Percentiles rank a stretch among this genome's conserved stretches.
Evolutionary conservation across 2,797 vertebrate species (phyloP).

Genomic region (Toxotes lorentzi): DNA sequence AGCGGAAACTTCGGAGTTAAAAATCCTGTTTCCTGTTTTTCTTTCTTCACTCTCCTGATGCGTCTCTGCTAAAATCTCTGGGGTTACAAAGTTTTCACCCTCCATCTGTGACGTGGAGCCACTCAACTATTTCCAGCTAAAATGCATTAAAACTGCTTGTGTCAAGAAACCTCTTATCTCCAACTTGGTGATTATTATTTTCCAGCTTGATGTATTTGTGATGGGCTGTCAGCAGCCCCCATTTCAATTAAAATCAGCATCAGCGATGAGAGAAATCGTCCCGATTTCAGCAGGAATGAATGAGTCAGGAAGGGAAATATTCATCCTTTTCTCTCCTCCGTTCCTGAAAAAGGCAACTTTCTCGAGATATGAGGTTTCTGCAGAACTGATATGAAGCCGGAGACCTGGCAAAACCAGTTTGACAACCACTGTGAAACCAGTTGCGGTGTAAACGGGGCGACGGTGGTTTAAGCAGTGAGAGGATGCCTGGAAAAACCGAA

Average conservation of each 20-base stretch:
- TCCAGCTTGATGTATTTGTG: neutral
- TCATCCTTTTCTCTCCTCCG: neutral
- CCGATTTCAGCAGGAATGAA: neutral
- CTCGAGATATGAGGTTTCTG: constrained; percentile 58
- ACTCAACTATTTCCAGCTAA: constrained; percentile 11
- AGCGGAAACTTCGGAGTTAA: no score
- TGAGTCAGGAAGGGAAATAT: constrained; percentile 1
- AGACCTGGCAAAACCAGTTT: constrained; percentile 22
- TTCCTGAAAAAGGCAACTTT: constrained; percentile 54
- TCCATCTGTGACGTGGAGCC: neutral
- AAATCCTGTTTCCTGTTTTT: no score
- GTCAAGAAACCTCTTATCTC: constrained; percentile 49
- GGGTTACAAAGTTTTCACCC: constrained; percentile 44
- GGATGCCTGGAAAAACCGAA: constrained; percentile 48
- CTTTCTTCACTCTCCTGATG: neutral
- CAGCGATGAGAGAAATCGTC: neutral
- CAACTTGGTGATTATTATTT: constrained; percentile 6
- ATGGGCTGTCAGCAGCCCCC: neutral
- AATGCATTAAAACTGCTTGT: constrained; percentile 24
- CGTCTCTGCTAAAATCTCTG: neutral
- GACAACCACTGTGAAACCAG: constrained; percentile 53
- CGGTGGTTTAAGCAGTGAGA: constrained; percentile 62
- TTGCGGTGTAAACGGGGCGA: constrained; percentile 63
- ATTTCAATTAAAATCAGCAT: constrained; percentile 8
- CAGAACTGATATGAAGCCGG: constrained; percentile 53